Conservation (phyloP, 2,888 invertebrate species). For the Xanthia togata region DNA sequence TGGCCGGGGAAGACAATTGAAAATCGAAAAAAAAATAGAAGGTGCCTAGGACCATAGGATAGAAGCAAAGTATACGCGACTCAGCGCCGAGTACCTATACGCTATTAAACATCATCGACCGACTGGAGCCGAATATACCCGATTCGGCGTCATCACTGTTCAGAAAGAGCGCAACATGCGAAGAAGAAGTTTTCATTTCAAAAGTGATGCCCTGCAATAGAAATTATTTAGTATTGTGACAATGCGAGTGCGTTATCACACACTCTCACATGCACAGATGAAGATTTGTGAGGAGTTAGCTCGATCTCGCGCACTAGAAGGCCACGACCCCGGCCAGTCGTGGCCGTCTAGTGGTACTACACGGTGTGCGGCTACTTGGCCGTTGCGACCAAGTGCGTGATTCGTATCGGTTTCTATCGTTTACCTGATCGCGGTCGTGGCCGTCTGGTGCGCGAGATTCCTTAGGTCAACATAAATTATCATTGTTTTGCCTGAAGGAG, state of each 20-base stretch:
- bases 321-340: too few species aligned
- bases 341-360: too few species aligned
- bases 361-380: too few species aligned
- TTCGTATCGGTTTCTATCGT: too few species aligned
- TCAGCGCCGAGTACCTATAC: background rate
- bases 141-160: too few species aligned
- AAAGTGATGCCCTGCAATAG: background rate
- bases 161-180: too few species aligned
- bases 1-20: slow-evolving; percentile 19
- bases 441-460: too few species aligned
- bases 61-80: background rate
- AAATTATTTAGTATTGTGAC: background rate
- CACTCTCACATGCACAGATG: background rate
- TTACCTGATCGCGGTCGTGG: too few species aligned
- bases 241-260: background rate
- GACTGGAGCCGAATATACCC: background rate
- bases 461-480: background rate
- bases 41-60: background rate
- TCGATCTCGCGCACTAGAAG: too few species aligned
- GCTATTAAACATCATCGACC: background rate
- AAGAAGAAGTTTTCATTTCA: too few species aligned
- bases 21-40: background rate
- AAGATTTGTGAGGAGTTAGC: background rate
- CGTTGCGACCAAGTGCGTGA: too few species aligned
- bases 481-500: background rate